A percentile compares a stretch with the other conserved stretches of the same genome.
These are phyloP conservation scores for Vireo griseus DNA, from an alignment of 2,797 vertebrate genomes.

Conservation along the genomic window DNA sequence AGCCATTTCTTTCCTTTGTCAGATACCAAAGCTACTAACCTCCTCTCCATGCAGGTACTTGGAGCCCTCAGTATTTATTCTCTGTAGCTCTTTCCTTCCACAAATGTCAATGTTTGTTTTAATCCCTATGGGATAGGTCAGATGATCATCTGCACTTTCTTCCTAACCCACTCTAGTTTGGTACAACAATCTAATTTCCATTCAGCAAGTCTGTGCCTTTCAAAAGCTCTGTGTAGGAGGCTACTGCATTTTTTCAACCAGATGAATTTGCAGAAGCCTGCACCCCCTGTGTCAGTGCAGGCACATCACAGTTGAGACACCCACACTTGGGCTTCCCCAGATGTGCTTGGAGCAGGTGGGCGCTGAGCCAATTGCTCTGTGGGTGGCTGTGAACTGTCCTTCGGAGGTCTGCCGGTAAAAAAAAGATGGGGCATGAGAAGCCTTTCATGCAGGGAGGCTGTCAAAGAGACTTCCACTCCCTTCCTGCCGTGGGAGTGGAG, in stretches of 20 bases:
- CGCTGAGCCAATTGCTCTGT: accelerated
- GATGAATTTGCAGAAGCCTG: not conserved
- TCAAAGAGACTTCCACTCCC: not conserved
- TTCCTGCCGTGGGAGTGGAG: not conserved
- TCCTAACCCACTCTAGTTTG: not conserved
- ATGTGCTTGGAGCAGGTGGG: not conserved
- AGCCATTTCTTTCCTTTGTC: not conserved
- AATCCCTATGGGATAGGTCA: not conserved
- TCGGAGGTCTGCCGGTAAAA: not conserved
- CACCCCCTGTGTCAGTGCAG: accelerated
- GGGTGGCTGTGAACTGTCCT: not conserved
- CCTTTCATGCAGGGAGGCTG: not conserved
- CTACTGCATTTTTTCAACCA: not conserved
- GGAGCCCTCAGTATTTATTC: not conserved
- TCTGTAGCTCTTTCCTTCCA: not conserved
- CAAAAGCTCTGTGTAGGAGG: not conserved
- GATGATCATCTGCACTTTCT: not conserved
- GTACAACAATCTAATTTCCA: not conserved
- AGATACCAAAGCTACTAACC: not conserved
- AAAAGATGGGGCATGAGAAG: not conserved
- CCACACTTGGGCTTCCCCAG: not conserved
- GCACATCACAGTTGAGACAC: not conserved
- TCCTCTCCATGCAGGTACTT: not conserved
- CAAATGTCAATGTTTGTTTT: not conserved
- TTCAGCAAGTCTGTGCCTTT: not conserved